These are phyloP conservation scores for Agonopterix heracliana DNA, from an alignment of 2,888 invertebrate genomes.

Conservation along the genomic window DNA sequence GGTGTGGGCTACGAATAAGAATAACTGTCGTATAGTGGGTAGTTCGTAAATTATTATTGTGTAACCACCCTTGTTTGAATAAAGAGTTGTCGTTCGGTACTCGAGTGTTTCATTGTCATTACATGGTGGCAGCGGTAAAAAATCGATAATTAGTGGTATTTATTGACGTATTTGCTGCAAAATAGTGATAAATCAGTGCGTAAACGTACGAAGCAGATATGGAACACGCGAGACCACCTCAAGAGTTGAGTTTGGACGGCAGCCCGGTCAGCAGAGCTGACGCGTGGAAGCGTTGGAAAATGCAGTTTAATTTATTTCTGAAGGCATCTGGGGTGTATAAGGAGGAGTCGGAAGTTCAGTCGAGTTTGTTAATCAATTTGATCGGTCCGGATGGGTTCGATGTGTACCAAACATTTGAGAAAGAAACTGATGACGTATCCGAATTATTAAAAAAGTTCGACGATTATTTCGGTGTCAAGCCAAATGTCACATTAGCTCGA, in stretches of 20 bases:
- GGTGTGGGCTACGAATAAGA: too few relatives aligned
- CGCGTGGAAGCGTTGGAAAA: slow-evolving; percentile 11
- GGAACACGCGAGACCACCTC: slow-evolving; percentile 8
- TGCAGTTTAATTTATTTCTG: slow-evolving; percentile 4
- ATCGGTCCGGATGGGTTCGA: slow-evolving; percentile 5
- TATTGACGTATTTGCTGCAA: too few relatives aligned
- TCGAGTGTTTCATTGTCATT: too few relatives aligned
- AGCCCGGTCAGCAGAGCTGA: slow-evolving; percentile 11
- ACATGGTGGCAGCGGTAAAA: too few relatives aligned
- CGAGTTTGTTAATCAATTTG: slow-evolving; percentile 3
- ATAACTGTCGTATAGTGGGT: too few relatives aligned
- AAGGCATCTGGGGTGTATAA: slow-evolving; percentile 14
- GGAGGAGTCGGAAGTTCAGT: slow-evolving; percentile 6
- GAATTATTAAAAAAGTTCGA: slow-evolving; percentile 3
- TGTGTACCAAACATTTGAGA: slow-evolving; percentile 3
- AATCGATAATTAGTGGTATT: too few relatives aligned
- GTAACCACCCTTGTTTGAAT: too few relatives aligned
- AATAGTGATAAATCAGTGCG: too few relatives aligned
- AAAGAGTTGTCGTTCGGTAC: too few relatives aligned
- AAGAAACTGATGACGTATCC: slow-evolving; percentile 1
- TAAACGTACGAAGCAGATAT: not conserved
- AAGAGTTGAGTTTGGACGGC: slow-evolving; percentile 3
- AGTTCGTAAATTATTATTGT: too few relatives aligned
- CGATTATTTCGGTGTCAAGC: slow-evolving; percentile 4
- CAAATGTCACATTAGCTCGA: slow-evolving; percentile 2